phyloP scores from a whole-genome alignment of 2,888 invertebrate species.

The Cybosia mesomella region DNA sequence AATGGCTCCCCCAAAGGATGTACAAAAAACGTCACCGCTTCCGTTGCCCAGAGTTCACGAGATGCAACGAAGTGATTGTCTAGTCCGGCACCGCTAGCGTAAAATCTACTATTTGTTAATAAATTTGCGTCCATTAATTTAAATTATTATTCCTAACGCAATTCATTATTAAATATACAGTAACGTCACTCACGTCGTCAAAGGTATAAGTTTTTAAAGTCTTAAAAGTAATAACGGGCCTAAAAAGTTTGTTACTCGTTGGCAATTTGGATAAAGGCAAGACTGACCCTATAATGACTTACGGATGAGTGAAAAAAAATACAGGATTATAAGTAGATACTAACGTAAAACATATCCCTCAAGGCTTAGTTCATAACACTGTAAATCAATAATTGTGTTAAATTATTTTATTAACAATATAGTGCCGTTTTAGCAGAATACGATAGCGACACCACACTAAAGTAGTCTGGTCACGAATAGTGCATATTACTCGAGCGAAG shows the following conservation, averaged over 20 bases:
- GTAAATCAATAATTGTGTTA: not conserved
- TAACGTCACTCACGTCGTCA: too few species aligned
- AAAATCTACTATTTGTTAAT: too few species aligned
- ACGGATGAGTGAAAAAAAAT: not conserved
- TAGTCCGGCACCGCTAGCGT: too few species aligned
- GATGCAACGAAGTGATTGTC: too few species aligned
- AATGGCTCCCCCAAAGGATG: not conserved
- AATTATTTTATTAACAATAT: conserved; percentile 9
- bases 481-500: conserved; percentile 35
- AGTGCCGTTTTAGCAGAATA: not conserved
- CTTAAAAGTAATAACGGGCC: not conserved
- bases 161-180: not conserved
- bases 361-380: conserved; percentile 15
- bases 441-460: conserved; percentile 6
- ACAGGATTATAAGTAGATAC: not conserved
- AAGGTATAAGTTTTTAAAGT: too few species aligned
- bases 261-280: not conserved
- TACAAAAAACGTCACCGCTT: not conserved
- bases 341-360: conserved; percentile 16
- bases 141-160: not conserved
- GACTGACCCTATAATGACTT: not conserved
- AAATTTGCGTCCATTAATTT: not conserved
- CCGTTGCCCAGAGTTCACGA: too few species aligned
- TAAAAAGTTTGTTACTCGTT: too few species aligned
- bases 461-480: conserved; percentile 25